Percentiles rank a stretch among this genome's conserved stretches.
Conservation (phyloP, 1,140 invertebrate species). For the Paraescarpia echinospica region DNA sequence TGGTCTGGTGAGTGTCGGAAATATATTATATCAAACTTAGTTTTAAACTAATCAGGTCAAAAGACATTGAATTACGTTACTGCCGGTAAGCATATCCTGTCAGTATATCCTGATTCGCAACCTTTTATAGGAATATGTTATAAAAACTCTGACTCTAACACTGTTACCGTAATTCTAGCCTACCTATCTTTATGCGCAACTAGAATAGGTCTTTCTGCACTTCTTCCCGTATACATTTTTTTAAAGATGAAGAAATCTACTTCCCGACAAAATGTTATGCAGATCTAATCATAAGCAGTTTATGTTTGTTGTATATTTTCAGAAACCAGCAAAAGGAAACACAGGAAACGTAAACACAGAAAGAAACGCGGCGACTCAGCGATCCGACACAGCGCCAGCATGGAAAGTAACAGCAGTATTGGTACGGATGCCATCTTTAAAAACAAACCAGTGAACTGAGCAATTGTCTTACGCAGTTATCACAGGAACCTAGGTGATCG, state of each 20-base stretch:
- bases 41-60: neutral
- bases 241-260: too few relatives aligned
- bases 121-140: too few relatives aligned
- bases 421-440: neutral
- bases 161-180: too few relatives aligned
- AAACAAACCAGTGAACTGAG: neutral
- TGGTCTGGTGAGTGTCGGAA: neutral
- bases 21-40: neutral
- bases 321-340: neutral
- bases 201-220: too few relatives aligned
- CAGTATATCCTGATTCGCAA: too few relatives aligned
- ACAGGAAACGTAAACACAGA: neutral
- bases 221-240: too few relatives aligned
- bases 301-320: neutral
- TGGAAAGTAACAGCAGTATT: neutral
- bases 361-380: neutral
- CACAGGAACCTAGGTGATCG: too few relatives aligned
- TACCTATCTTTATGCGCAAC: too few relatives aligned
- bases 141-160: too few relatives aligned
- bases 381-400: neutral
- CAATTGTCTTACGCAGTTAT: too few relatives aligned
- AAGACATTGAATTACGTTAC: neutral
- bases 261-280: neutral
- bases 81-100: neutral
- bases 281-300: neutral